Conservation (phyloP, 2,113 vertebrate genomes). For the Mirounga angustirostris region DNA sequence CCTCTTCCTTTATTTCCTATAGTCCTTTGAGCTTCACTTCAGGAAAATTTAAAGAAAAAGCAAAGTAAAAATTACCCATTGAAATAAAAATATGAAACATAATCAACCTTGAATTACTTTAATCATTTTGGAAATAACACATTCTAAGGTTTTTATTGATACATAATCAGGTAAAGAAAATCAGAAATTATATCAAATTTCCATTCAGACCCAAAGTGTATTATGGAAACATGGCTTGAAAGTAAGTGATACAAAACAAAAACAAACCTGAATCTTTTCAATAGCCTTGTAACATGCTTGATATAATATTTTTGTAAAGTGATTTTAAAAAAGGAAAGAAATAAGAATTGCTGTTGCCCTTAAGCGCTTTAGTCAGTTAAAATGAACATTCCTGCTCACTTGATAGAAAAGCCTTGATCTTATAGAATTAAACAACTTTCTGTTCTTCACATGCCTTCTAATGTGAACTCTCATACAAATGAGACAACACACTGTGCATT, state of each 20-base stretch:
- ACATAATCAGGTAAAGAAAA: not conserved
- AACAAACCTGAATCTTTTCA: not conserved
- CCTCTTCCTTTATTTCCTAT: not conserved
- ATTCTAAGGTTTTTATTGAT: not conserved
- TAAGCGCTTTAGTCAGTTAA: not conserved
- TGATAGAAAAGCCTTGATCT: not conserved
- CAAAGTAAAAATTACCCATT: not conserved
- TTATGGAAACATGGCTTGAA: not conserved
- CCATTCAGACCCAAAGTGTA: not conserved
- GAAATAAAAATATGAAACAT: not conserved
- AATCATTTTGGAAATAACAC: not conserved
- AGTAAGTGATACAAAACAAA: not conserved
- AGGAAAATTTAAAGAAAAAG: not conserved
- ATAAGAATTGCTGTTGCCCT: not conserved
- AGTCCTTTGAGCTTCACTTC: not conserved
- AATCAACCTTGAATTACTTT: not conserved
- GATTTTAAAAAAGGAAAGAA: not conserved
- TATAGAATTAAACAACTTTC: not conserved
- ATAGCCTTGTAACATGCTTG: not conserved
- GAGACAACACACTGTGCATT: not conserved
- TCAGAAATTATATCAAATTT: not conserved
- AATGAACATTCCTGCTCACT: not conserved
- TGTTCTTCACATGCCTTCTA: not conserved
- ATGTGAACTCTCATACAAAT: not conserved
- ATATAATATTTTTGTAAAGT: not conserved